These are phyloP conservation scores for Drosophila sucinea DNA, from an alignment of 1,140 invertebrate genomes.

Conservation along the genomic window DNA sequence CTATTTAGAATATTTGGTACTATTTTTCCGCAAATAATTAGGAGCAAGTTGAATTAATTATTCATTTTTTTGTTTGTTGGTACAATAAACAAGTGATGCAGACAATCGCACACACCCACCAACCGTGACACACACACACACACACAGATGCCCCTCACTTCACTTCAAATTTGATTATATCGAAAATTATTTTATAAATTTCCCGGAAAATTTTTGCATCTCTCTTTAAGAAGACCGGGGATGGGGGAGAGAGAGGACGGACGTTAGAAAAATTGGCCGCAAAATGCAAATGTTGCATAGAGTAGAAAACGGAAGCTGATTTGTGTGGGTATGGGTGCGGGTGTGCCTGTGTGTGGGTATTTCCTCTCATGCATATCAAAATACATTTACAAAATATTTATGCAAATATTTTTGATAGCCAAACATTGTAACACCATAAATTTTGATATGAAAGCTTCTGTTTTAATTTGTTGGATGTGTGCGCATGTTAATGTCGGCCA, in stretches of 20 bases:
- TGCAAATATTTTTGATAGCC: conserved; percentile 65
- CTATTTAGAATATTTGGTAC: too few relatives aligned
- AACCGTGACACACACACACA: not conserved
- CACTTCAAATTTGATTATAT: conserved; percentile 21
- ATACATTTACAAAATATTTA: conserved; percentile 64
- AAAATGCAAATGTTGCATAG: conserved; percentile 45
- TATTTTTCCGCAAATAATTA: not conserved
- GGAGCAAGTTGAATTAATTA: not conserved
- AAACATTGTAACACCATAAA: conserved; percentile 42
- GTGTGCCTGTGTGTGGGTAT: conserved; percentile 12
- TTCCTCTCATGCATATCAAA: conserved; percentile 36
- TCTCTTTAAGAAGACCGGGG: conserved; percentile 4
- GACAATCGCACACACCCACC: not conserved
- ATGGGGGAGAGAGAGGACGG: not conserved
- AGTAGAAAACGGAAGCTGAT: conserved; percentile 1
- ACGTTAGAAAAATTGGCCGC: conserved; percentile 24
- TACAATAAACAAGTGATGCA: conserved; percentile 1
- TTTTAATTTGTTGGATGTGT: conserved; percentile 18
- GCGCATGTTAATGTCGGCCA: conserved; percentile 14
- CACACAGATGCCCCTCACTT: not conserved
- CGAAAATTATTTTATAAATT: conserved; percentile 44
- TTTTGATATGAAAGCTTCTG: conserved; percentile 13
- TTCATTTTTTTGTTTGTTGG: not conserved
- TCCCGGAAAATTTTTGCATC: conserved; percentile 7
- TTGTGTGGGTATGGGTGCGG: conserved; percentile 6